Percentiles rank a stretch among this genome's conserved stretches.
phyloP scores from a whole-genome alignment of 2,113 vertebrate genomes.

The Anthoscopus minutus region DNA sequence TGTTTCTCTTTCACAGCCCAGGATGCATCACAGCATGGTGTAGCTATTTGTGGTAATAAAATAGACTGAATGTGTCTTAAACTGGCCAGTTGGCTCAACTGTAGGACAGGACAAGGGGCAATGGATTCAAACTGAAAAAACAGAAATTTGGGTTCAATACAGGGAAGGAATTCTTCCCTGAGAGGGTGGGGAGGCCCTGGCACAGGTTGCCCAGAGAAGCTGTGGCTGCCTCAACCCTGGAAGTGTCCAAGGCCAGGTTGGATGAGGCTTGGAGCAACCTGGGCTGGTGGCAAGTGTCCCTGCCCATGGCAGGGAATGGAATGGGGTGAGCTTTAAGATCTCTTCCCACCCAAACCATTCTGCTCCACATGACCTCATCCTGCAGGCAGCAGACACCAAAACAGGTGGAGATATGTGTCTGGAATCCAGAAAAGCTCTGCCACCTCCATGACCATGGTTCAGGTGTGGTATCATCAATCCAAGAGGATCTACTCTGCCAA shows the following conservation, averaged over 20 bases:
- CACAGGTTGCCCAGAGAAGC: background rate
- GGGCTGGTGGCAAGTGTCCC: background rate
- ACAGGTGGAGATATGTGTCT: background rate
- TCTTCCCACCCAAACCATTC: background rate
- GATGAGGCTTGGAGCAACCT: rapidly evolving
- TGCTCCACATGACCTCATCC: background rate
- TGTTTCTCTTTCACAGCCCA: background rate
- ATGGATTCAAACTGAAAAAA: background rate
- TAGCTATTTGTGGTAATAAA: background rate
- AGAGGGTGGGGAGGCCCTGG: background rate
- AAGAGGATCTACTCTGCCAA: background rate
- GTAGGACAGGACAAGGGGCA: background rate
- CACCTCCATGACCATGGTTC: background rate
- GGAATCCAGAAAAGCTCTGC: background rate
- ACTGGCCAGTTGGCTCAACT: background rate
- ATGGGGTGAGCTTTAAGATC: background rate
- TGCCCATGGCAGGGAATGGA: background rate
- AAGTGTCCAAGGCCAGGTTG: background rate
- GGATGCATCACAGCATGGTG: rapidly evolving
- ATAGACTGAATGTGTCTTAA: background rate
- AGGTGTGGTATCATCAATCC: background rate
- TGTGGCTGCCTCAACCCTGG: background rate
- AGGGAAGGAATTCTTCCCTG: background rate
- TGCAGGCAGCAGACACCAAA: background rate
- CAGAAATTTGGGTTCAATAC: background rate